Conservation (phyloP, 2,113 vertebrate species). For the Rhodinocichla rosea region DNA sequence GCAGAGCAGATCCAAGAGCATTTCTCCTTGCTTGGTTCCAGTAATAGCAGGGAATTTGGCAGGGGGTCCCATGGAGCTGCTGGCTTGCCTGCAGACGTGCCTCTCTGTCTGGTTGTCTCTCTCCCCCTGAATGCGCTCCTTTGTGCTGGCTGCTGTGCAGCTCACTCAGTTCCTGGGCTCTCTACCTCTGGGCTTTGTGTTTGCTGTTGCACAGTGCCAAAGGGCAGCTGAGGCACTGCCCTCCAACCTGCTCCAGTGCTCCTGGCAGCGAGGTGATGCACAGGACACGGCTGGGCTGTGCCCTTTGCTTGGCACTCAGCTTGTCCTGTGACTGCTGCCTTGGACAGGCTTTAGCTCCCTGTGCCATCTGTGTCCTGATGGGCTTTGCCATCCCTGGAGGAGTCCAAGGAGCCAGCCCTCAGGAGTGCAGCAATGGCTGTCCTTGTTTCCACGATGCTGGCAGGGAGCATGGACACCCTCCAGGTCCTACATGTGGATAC, state of each 20-base stretch:
- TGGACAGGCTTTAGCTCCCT: neutral
- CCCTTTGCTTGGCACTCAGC: neutral
- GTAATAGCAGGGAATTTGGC: neutral
- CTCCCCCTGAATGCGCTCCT: neutral
- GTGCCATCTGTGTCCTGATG: neutral
- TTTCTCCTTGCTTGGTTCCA: neutral
- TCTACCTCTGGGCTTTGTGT: neutral
- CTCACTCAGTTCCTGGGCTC: neutral
- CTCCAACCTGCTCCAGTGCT: neutral
- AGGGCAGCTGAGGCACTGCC: neutral
- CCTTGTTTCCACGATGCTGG: neutral
- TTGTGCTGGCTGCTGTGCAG: neutral
- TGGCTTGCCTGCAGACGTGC: neutral
- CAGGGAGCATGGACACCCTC: neutral
- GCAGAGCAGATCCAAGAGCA: neutral
- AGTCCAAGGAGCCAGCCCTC: neutral
- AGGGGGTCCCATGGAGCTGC: neutral
- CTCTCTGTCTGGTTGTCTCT: neutral
- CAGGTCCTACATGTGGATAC: fast-evolving
- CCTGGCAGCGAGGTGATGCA: neutral
- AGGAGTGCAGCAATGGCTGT: neutral
- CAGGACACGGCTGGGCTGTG: neutral
- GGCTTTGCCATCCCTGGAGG: neutral
- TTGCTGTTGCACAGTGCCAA: neutral
- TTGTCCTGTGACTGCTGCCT: neutral